Base-by-base conservation (phyloP, 2,888 invertebrate species). In the Chironomus tentans region DNA sequence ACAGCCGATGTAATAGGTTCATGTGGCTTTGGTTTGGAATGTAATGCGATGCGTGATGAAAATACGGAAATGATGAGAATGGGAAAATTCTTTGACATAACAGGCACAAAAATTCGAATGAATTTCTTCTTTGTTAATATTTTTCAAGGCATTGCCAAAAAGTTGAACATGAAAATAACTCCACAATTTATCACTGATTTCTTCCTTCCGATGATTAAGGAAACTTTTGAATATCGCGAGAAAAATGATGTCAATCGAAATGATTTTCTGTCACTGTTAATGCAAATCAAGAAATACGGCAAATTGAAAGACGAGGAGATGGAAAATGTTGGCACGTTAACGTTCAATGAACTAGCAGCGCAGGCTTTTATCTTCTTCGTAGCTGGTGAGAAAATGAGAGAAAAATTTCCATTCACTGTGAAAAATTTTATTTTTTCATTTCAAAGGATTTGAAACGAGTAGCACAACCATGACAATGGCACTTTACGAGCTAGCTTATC, bases 361-460 rank as follows among this genome's bases (percentile, higher is more conserved):
- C 76, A 76, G 62, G 47, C 70, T n/a, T 76, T 76, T 47, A 50
- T 77, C 12, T 77, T 77, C 21, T 77, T 77, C 15, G 15, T 73
- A 7, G 77, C 77, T 24, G 38, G 38, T 38, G 2, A 38, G 56
- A 56, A 56, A 56, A 15, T n/a, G n/a, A 56, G 6, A 4, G 10
- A 56, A 56, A 12, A 56, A 7, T 56, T 56, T 56, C 18, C n/a
- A 7, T 56, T 56, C 15, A 56, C 6, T 56, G 46, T 15, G 15
- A 15, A 15, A 15, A 50, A 50, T 50, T 15, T 15, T 3, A 3
- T 56, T 56, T 65, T 56, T 18, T 4, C n/a, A 15, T 56, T 56
- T 38, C 38, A 21, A 65, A 22, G 76, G 76, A 18, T 76, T 76
- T 50, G 76, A 76, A 28, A 76, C 76, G n/a, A n/a, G 62, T 15